A percentile compares a stretch with the other conserved stretches of the same genome.
Evolutionary conservation across 2,888 invertebrate species (phyloP).

Genomic region (Sesia apiformis): DNA sequence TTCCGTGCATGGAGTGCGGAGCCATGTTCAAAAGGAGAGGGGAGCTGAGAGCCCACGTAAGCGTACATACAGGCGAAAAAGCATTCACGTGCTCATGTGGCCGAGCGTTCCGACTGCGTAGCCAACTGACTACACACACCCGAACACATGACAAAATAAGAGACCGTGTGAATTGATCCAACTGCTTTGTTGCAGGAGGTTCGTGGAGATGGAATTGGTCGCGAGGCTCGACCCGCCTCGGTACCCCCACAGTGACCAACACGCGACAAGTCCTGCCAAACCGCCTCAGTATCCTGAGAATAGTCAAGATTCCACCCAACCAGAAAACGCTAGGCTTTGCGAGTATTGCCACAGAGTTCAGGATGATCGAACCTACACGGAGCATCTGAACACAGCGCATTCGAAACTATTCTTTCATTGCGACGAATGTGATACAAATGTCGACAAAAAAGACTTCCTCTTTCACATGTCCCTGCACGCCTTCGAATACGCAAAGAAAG

Average conservation of each 20-base stretch:
- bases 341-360: not conserved
- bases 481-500: constrained; percentile 12
- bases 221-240: constrained; percentile 3
- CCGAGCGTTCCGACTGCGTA: constrained; percentile 57
- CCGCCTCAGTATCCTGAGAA: not conserved
- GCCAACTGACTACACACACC: constrained; percentile 33
- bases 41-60: constrained; percentile 68
- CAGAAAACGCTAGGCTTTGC: constrained; percentile 1
- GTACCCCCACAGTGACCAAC: not conserved
- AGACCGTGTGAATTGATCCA: not conserved
- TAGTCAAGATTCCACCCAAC: not conserved
- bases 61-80: constrained; percentile 72
- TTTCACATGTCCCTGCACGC: constrained; percentile 53
- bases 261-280: constrained; percentile 5
- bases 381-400: constrained; percentile 40
- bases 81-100: constrained; percentile 70
- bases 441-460: constrained; percentile 38
- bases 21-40: constrained; percentile 68
- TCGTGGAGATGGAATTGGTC: constrained; percentile 8
- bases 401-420: constrained; percentile 47
- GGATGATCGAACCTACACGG: constrained; percentile 9
- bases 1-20: constrained; percentile 64
- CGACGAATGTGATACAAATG: constrained; percentile 45
- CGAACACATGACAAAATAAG: constrained; percentile 25
- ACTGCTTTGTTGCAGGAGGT: constrained; percentile 41